Evolutionary conservation across 2,797 vertebrate genomes (phyloP).

Genomic region (Ctenopoma kingsleyae): DNA sequence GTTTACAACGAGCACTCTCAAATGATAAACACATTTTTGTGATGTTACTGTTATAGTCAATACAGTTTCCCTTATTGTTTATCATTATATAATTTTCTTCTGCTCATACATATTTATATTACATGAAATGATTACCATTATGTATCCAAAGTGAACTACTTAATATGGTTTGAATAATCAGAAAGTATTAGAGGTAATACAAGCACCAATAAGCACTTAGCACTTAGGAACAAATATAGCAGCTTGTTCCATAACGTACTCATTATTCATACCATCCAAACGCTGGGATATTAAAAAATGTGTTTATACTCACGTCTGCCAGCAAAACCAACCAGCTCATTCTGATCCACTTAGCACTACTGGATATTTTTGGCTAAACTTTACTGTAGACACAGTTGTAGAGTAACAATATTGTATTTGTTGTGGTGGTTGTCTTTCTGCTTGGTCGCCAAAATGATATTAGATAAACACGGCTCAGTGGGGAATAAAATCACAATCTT

Average conservation of each 20-base stretch:
- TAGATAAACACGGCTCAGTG: background rate
- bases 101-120: background rate
- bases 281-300: conserved; percentile 23
- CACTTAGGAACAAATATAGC: conserved; percentile 9
- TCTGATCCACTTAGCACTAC: conserved; percentile 21
- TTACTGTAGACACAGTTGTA: conserved; percentile 13
- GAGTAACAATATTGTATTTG: conserved; percentile 1
- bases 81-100: background rate
- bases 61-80: background rate
- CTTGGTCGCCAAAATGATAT: background rate
- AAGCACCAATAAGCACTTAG: conserved; percentile 17
- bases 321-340: conserved; percentile 8
- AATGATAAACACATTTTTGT: background rate
- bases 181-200: background rate
- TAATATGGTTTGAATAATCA: conserved; percentile 12
- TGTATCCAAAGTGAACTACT: background rate
- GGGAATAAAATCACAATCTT: conserved; percentile 1
- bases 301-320: conserved; percentile 29
- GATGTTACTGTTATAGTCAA: background rate
- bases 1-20: background rate
- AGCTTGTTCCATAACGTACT: conserved; percentile 22
- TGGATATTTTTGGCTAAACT: conserved; percentile 15
- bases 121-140: conserved; percentile 6
- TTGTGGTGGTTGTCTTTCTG: conserved; percentile 6
- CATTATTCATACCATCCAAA: conserved; percentile 38